Evolutionary conservation across 2,113 vertebrate species (phyloP), one percentile per base, ranked within the genome.

Genomic region (Mungos mungo): DNA sequence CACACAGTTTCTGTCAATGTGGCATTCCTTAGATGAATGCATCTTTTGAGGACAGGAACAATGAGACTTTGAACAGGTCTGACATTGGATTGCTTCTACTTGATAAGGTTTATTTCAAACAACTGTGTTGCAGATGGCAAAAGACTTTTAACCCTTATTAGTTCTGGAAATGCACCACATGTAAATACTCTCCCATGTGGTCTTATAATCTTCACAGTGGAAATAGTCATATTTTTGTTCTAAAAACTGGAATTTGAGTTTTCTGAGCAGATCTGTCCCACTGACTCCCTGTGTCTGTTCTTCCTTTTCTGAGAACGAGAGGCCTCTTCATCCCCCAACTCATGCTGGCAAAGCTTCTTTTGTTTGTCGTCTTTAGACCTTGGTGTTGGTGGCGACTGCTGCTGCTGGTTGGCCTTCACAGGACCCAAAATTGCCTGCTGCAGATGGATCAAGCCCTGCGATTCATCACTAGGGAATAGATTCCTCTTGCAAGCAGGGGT

Each of bases 221-320:
- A 50, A 50, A 50, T 50, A 50, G 50, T 14, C 50, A 50, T 50
- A 99, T 98, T 99, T 99, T 98, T 99, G 99, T 98, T 99, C 99
- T 98, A 99, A 98, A 98, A 99, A 99, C 99, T 98, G 95, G 82
- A 97, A 96, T 25, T 2, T 82, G 71, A 77, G 31, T 65, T 85
- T 97, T 86, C 3, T 13, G 16, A 54, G 85, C 3, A 11, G 35
- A 45, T 57, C 2, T 4, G 25, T 0, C 29, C 27, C 1, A 0
- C 3, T 2, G 4, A 72, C 5, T 72, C 50, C 85, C 7, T 0
- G 25, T 31, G 27, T 71, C 60, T 18, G 60, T 21, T 72, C 71
- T 77, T 81, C 16, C 35, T 14, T 45, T 95, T 79, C 18, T 0
- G 23, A n/a, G 71, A 7, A 12, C 10, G 14, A 1, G 11, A 5